Evolutionary conservation across 2,797 vertebrate genomes (phyloP).

Genomic region (Pseudocheirus occidentalis): DNA sequence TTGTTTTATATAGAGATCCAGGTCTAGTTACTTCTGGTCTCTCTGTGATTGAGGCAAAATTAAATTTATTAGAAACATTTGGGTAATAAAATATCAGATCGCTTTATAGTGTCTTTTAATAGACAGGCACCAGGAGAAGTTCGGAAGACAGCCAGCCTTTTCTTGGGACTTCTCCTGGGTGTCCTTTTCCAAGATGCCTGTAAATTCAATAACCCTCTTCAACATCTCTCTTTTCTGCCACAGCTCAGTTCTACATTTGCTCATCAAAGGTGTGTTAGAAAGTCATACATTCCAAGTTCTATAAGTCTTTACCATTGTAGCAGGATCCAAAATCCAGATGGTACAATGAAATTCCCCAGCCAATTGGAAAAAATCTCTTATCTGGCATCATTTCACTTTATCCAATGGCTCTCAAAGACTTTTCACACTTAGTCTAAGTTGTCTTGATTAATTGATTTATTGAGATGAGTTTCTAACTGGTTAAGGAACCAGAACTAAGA

Average conservation of each 20-base stretch:
- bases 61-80: not conserved
- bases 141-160: not conserved
- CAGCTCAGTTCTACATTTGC: not conserved
- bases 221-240: not conserved
- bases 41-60: not conserved
- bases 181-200: not conserved
- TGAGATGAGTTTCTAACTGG: conserved; percentile 23
- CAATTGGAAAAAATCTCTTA: not conserved
- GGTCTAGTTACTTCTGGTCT: not conserved
- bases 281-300: not conserved
- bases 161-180: not conserved
- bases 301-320: not conserved
- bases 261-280: not conserved
- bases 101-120: not conserved
- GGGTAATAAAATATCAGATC: not conserved
- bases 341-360: not conserved
- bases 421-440: not conserved
- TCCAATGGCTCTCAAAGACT: not conserved
- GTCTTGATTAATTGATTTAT: not conserved
- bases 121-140: not conserved
- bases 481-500: conserved; percentile 37
- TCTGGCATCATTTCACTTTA: not conserved
- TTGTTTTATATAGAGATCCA: not conserved
- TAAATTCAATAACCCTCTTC: not conserved
- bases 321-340: not conserved